Evolutionary conservation across 2,113 vertebrate species (phyloP).

Genomic region (Gasterosteus nipponicus): DNA sequence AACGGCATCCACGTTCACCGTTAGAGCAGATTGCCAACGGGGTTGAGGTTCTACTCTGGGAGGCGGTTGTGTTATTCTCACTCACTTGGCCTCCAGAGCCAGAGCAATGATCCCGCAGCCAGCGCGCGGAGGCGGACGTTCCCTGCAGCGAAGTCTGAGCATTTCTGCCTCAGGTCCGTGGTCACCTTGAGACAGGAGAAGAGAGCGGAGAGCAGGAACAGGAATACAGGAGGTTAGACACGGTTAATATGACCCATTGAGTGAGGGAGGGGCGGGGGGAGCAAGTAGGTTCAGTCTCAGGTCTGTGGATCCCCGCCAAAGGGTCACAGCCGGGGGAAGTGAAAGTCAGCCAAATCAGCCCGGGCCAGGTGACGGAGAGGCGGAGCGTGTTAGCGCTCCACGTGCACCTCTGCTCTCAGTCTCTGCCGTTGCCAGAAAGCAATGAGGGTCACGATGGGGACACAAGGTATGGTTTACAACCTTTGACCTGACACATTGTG

Average conservation of each 20-base stretch:
- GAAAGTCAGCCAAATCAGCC: slow-evolving; percentile 62
- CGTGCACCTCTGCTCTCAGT: slow-evolving; percentile 12
- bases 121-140: slow-evolving; percentile 81
- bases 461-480: slow-evolving; percentile 31
- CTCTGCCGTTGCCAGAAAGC: slow-evolving; percentile 41
- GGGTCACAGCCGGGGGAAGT: slow-evolving; percentile 48
- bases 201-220: slow-evolving; percentile 1
- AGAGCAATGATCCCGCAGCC: slow-evolving; percentile 82
- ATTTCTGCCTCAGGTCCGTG: slow-evolving; percentile 82
- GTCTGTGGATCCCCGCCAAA: slow-evolving; percentile 44
- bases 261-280: background rate
- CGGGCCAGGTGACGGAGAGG: slow-evolving; percentile 13
- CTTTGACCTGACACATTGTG: slow-evolving; percentile 55
- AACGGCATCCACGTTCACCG: background rate
- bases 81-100: slow-evolving; percentile 82
- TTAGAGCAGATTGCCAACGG: background rate
- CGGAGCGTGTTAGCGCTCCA: slow-evolving; percentile 29
- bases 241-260: slow-evolving; percentile 29
- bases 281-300: slow-evolving; percentile 33
- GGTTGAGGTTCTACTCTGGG: background rate
- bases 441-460: slow-evolving; percentile 66
- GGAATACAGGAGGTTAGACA: slow-evolving; percentile 20
- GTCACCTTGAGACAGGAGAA: slow-evolving; percentile 75
- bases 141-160: slow-evolving; percentile 82
- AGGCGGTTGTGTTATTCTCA: slow-evolving; percentile 24